A percentile compares a stretch with the other conserved stretches of the same genome.
Conservation (phyloP, 2,113 vertebrate genomes). For the Antechinus flavipes region DNA sequence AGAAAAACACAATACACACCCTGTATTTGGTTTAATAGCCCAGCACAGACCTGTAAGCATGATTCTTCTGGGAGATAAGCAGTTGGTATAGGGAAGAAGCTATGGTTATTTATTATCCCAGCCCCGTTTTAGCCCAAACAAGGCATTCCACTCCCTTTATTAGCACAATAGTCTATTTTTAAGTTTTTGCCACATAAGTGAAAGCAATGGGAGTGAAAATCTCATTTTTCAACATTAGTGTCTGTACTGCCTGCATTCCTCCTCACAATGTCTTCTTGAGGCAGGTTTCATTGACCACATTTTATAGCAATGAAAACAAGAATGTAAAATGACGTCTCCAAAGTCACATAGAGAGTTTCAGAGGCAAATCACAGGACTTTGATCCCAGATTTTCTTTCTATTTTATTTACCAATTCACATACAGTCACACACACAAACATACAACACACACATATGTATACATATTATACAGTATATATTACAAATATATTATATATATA, state of each 20-base stretch:
- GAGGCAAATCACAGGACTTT: not conserved
- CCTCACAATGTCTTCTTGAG: not conserved
- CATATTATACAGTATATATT: not conserved
- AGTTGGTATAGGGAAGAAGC: slow-evolving; percentile 34
- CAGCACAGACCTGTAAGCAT: slow-evolving; percentile 38
- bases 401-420: not conserved
- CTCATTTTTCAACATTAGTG: not conserved
- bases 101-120: slow-evolving; percentile 7
- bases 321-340: not conserved
- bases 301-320: fast-evolving
- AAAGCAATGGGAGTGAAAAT: not conserved
- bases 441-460: not conserved
- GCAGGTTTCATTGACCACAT: not conserved
- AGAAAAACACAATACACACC: slow-evolving; percentile 66
- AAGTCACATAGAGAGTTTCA: not conserved
- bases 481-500: not conserved
- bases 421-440: no score
- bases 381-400: not conserved
- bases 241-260: not conserved
- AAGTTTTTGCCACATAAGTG: not conserved
- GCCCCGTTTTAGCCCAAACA: not conserved
- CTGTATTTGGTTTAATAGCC: slow-evolving; percentile 35
- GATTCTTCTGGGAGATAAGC: slow-evolving; percentile 43
- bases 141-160: not conserved
- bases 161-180: not conserved